Evolutionary conservation across 2,888 invertebrate genomes (phyloP).

Genomic region (Lycia hirtaria): DNA sequence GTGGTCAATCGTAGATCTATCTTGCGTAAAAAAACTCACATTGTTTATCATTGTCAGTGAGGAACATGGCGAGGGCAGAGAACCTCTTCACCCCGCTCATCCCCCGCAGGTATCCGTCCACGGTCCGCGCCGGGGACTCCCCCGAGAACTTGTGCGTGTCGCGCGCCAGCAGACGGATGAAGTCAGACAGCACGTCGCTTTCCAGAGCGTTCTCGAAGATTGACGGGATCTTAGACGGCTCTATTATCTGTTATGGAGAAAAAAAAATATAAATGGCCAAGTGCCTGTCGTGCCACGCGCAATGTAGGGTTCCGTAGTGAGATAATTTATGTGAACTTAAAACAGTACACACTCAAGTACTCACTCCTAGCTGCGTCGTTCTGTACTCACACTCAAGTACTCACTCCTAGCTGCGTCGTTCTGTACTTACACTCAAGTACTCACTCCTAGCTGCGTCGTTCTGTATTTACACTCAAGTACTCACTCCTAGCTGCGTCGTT

Average conservation of each 20-base stretch:
- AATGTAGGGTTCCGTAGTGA: too few relatives aligned
- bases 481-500: too few relatives aligned
- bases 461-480: too few relatives aligned
- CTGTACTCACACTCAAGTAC: too few relatives aligned
- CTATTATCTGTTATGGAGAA: constrained; percentile 79
- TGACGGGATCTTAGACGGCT: constrained; percentile 82
- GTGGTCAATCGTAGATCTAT: too few relatives aligned
- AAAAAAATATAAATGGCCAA: background rate
- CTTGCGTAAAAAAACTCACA: constrained; percentile 76
- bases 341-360: too few relatives aligned
- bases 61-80: constrained; percentile 87
- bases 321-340: too few relatives aligned
- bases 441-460: too few relatives aligned
- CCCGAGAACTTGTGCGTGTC: constrained; percentile 68
- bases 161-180: constrained; percentile 76
- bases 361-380: too few relatives aligned
- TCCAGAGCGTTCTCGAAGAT: constrained; percentile 90
- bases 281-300: too few relatives aligned
- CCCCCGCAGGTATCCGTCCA: constrained; percentile 81
- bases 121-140: constrained; percentile 62
- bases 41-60: constrained; percentile 84
- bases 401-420: too few relatives aligned
- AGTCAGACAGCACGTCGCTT: constrained; percentile 86
- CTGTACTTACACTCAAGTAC: too few relatives aligned
- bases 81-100: constrained; percentile 87